These are phyloP conservation scores for Ichneumoninae sp. DNA, from an alignment of 2,888 invertebrate genomes.

Conservation along the genomic window DNA sequence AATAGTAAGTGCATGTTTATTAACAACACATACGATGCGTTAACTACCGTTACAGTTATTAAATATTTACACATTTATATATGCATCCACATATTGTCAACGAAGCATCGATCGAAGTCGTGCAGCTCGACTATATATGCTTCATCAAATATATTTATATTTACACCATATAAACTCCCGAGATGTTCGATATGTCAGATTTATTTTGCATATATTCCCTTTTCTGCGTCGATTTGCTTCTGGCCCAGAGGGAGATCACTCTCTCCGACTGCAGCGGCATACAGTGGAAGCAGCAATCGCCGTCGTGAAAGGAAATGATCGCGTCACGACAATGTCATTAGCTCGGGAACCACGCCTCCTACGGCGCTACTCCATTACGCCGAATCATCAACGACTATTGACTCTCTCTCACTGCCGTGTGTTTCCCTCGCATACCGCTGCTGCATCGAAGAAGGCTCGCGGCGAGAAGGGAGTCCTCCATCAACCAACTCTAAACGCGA, in stretches of 20 bases:
- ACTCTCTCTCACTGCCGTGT: constrained; percentile 14
- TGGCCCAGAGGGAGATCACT: not conserved
- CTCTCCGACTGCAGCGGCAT: not conserved
- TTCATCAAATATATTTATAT: not conserved
- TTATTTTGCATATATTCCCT: not conserved
- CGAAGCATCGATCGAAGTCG: no score
- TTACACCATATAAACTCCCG: not conserved
- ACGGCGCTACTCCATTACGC: constrained; percentile 82
- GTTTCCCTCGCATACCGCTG: constrained; percentile 7
- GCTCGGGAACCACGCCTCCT: constrained; percentile 78
- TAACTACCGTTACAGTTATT: no score
- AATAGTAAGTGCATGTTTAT: no score
- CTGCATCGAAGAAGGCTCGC: constrained; percentile 13
- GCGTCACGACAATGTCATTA: constrained; percentile 83
- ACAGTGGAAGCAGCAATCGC: constrained; percentile 3
- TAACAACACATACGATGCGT: no score
- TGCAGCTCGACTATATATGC: no score
- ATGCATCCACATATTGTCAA: no score
- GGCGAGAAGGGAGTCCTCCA: constrained; percentile 4
- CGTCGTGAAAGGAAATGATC: constrained; percentile 79
- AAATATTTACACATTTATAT: no score
- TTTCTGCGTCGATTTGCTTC: not conserved
- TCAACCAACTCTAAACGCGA: not conserved
- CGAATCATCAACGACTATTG: constrained; percentile 75
- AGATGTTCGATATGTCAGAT: not conserved